Percentiles rank a stretch among this genome's conserved stretches.
Conservation (phyloP, 2,113 vertebrate genomes). For the Tychaedon coryphoeus region DNA sequence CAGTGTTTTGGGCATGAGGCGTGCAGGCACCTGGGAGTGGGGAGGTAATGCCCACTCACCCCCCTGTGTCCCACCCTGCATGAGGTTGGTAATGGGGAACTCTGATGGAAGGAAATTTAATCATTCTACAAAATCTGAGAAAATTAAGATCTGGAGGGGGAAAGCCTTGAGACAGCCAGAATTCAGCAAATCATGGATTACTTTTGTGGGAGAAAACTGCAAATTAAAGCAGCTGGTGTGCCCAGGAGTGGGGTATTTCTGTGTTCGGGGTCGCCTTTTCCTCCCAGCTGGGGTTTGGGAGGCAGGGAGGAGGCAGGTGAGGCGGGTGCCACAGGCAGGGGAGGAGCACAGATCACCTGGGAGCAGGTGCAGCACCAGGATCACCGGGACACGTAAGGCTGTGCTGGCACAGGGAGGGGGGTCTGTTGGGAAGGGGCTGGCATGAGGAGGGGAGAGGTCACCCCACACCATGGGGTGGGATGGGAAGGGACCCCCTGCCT, state of each 20-base stretch:
- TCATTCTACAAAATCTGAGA: neutral
- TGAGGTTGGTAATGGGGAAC: too few species aligned
- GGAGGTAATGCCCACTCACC: neutral
- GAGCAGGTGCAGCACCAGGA: neutral
- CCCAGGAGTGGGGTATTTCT: too few species aligned
- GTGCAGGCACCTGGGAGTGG: rapidly evolving
- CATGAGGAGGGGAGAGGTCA: neutral
- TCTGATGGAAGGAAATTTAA: neutral
- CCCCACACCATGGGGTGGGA: rapidly evolving
- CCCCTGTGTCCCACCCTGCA: neutral
- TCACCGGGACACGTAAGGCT: neutral
- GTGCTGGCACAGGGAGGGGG: neutral
- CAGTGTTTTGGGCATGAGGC: rapidly evolving
- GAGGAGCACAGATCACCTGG: constrained; percentile 34
- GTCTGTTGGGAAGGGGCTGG: neutral
- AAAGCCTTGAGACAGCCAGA: neutral
- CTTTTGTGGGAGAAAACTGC: neutral
- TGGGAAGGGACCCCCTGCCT: too few species aligned
- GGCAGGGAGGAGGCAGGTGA: neutral
- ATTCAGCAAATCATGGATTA: rapidly evolving
- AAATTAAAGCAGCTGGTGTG: rapidly evolving
- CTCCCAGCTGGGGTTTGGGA: neutral
- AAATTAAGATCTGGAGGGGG: rapidly evolving
- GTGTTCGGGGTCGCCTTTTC: too few species aligned
- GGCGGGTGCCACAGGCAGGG: neutral